Conservation (phyloP, 2,888 invertebrate genomes). For the Teleiodes luculella region DNA sequence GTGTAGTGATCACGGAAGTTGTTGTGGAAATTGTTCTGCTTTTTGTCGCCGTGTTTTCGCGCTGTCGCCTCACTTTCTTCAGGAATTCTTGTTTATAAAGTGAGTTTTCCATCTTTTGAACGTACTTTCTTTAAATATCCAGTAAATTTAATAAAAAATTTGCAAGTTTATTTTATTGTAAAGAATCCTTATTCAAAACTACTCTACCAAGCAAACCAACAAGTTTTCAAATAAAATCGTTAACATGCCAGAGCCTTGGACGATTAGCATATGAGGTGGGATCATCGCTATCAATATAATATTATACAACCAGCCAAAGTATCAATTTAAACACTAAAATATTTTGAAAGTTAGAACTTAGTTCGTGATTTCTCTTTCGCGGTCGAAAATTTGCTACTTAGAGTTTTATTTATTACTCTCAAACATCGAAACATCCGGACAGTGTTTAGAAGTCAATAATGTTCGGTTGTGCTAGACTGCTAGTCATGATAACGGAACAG, state of each 20-base stretch:
- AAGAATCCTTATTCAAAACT: neutral
- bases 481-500: neutral
- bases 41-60: neutral
- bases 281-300: neutral
- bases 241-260: neutral
- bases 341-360: neutral
- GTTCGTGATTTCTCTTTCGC: neutral
- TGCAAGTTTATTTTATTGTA: neutral
- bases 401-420: neutral
- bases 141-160: neutral
- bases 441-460: neutral
- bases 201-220: neutral
- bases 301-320: conserved; percentile 2
- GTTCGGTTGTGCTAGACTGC: neutral
- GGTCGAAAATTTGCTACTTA: neutral
- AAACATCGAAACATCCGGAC: neutral
- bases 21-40: conserved; percentile 4
- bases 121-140: neutral
- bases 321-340: neutral
- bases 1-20: conserved; percentile 6
- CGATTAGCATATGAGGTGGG: neutral
- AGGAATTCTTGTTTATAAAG: conserved; percentile 1
- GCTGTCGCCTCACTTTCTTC: conserved; percentile 2
- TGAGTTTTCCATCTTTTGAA: neutral
- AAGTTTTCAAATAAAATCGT: neutral